Base-by-base conservation (phyloP, 2,888 invertebrate species). In the Dicyrtoma fusca region DNA sequence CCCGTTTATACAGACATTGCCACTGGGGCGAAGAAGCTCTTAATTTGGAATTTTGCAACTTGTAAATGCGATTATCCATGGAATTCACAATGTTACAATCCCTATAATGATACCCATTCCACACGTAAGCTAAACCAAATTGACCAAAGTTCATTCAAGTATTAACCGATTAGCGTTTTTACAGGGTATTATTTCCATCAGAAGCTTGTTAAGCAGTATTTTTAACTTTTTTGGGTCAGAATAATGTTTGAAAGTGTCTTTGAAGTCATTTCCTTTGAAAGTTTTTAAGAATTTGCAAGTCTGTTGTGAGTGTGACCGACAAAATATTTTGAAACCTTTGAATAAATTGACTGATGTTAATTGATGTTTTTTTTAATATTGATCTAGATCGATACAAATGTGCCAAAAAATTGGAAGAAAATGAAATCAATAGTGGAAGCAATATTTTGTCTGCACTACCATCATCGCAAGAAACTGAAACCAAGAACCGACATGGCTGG, bases 1-100 rank as follows among this genome's bases (percentile, higher is more conserved):
- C 45, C 63, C 3, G 8, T 19, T 23, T 63, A 23, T 23, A n/a
- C 10, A 1, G 11, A 17, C 53, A 19, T 10, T 10, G 23, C 23
- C 3, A 51, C 51, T 26, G 45, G 62, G 14, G 44, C 8, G 3
- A 0, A 1, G 10, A 14, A 47, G 13, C n/a, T 63, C 23, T 1
- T 63, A 21, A 63, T 45, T 47, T 47, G 42, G 23, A 63, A 63
- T n/a, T 63, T 63, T 23, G 4, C 11, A 4, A 8, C 2, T 0
- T 63, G 63, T 47, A 13, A 21, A 21, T 63, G 63, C 47, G 63
- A 63, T n/a, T 63, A 63, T 23, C 63, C 63, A 11, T 13, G 19
- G 19, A 23, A n/a, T 11, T 47, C 63, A 42, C 14, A 26, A 6
- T 61, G 61, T 21, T 61, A 61, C 17, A 42, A 61, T 17, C n/a